Percentiles rank a stretch among this genome's conserved stretches.
These are phyloP conservation scores for Drosophila meridiana DNA, from an alignment of 2,888 invertebrate genomes.

Conservation along the genomic window DNA sequence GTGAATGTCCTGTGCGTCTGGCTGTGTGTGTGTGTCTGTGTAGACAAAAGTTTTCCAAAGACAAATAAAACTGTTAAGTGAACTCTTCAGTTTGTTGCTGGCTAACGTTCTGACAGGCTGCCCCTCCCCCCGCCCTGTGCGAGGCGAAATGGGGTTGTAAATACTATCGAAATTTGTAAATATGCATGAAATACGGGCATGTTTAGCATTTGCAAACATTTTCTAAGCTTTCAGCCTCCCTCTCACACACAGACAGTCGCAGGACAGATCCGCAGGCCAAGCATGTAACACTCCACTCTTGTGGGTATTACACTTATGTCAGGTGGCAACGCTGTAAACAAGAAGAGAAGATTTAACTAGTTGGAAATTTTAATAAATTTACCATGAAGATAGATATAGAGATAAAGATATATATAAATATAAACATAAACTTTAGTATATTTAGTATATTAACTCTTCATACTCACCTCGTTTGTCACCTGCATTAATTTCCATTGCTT, in stretches of 20 bases:
- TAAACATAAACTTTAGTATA: neutral
- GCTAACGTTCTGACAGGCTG: slow-evolving; percentile 38
- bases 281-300: slow-evolving; percentile 1
- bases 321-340: slow-evolving; percentile 13
- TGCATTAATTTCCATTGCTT: neutral
- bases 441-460: neutral
- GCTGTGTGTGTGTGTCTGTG: slow-evolving; percentile 25
- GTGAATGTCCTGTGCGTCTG: slow-evolving; percentile 32
- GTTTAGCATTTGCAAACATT: slow-evolving; percentile 79
- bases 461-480: neutral
- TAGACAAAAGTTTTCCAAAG: slow-evolving; percentile 73
- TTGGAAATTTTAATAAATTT: neutral
- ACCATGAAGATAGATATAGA: neutral
- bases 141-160: slow-evolving; percentile 60
- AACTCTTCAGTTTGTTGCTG: slow-evolving; percentile 71
- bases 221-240: slow-evolving; percentile 27
- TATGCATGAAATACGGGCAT: slow-evolving; percentile 78
- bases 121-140: neutral
- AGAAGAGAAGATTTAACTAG: neutral
- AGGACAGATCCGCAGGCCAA: slow-evolving; percentile 5
- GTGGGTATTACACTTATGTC: slow-evolving; percentile 6
- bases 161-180: slow-evolving; percentile 78
- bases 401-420: neutral
- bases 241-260: neutral
- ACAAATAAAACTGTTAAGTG: slow-evolving; percentile 80